These are phyloP conservation scores for Agriopis marginaria DNA, from an alignment of 2,888 invertebrate species.

Conservation along the genomic window DNA sequence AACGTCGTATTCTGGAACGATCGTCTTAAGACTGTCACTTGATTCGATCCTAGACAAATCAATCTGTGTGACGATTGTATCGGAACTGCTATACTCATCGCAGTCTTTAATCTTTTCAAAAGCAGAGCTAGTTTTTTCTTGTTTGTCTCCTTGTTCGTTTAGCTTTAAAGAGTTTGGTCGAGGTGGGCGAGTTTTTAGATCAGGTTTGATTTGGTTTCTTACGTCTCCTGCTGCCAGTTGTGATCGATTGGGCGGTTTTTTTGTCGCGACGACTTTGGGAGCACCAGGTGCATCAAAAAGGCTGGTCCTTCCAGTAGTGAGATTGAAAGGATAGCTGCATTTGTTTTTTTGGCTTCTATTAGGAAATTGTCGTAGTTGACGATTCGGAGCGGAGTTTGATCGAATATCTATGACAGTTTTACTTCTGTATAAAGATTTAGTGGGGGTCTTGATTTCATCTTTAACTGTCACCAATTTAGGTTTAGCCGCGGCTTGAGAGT, in stretches of 20 bases:
- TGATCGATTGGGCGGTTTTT: constrained; percentile 60
- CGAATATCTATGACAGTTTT: constrained; percentile 81
- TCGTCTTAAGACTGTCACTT: constrained; percentile 80
- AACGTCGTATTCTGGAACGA: constrained; percentile 76
- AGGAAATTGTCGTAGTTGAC: constrained; percentile 63
- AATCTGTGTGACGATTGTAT: constrained; percentile 82
- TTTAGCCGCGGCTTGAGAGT: constrained; percentile 84
- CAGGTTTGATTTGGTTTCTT: constrained; percentile 64
- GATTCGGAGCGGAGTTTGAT: constrained; percentile 57
- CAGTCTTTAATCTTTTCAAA: constrained; percentile 71
- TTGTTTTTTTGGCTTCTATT: constrained; percentile 73
- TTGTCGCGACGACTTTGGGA: constrained; percentile 52
- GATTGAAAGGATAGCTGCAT: constrained; percentile 83
- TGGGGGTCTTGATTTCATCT: constrained; percentile 69
- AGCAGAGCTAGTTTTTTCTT: constrained; percentile 57
- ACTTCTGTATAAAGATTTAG: constrained; percentile 68
- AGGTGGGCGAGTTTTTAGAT: constrained; percentile 65
- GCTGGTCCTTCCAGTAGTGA: constrained; percentile 80
- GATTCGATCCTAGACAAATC: constrained; percentile 81
- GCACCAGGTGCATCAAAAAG: constrained; percentile 70
- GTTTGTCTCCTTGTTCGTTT: constrained; percentile 68
- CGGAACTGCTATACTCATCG: constrained; percentile 84
- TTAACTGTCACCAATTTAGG: constrained; percentile 71
- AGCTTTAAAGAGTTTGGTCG: constrained; percentile 71
- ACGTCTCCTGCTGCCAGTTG: constrained; percentile 71